phyloP scores from a whole-genome alignment of 2,888 invertebrate genomes.

The Choreutis nemorana region DNA sequence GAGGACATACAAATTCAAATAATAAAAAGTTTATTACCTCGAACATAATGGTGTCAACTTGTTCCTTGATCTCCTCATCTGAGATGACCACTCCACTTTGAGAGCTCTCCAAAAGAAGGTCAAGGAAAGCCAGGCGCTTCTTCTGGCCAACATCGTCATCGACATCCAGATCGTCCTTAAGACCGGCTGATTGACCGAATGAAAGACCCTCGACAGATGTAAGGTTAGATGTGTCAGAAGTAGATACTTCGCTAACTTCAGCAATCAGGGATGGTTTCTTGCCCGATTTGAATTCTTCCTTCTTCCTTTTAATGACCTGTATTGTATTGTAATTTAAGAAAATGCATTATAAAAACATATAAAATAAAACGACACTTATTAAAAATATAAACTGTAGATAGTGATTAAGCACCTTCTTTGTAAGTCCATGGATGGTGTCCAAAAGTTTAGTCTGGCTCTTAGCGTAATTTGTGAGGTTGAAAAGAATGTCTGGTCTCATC shows the following conservation, averaged over 20 bases:
- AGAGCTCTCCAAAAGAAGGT: constrained; percentile 81
- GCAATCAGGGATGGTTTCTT: constrained; percentile 49
- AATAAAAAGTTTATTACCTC: constrained; percentile 61
- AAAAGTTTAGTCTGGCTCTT: constrained; percentile 78
- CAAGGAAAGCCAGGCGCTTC: constrained; percentile 86
- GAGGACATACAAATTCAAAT: too few relatives aligned
- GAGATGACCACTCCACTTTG: constrained; percentile 75
- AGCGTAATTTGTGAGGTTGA: constrained; percentile 78
- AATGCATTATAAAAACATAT: constrained; percentile 1
- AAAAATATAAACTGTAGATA: too few relatives aligned
- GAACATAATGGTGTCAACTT: constrained; percentile 88
- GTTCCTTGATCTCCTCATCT: constrained; percentile 82
- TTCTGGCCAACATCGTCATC: constrained; percentile 84
- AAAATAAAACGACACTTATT: too few relatives aligned
- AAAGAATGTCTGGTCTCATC: constrained; percentile 79
- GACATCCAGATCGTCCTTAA: constrained; percentile 83
- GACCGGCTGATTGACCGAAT: constrained; percentile 74
- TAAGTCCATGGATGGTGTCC: constrained; percentile 80
- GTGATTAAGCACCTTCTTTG: constrained; percentile 76
- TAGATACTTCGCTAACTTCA: constrained; percentile 17
- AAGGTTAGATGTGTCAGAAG: constrained; percentile 25
- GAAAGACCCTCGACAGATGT: constrained; percentile 72
- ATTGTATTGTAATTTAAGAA: constrained; percentile 7
- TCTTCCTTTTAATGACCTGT: constrained; percentile 75
- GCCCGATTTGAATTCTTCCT: constrained; percentile 75